Evolutionary conservation across 2,113 vertebrate genomes (phyloP).

Genomic region (Pollachius pollachius): DNA sequence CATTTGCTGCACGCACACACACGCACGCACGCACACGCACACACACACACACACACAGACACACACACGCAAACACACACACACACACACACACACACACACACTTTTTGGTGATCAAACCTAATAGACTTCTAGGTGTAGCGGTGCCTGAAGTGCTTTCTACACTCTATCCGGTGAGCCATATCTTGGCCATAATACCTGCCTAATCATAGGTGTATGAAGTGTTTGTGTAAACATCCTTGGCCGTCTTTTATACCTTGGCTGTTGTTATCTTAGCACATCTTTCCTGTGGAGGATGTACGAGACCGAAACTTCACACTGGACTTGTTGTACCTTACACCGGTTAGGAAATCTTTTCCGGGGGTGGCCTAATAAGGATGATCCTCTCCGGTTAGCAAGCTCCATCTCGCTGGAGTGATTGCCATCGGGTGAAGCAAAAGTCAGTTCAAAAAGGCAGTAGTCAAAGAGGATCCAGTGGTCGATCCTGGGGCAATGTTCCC

Average conservation of each 20-base stretch:
- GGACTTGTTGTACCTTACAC: slow-evolving; percentile 18
- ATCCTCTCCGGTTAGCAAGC: slow-evolving; percentile 45
- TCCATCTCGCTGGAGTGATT: slow-evolving; percentile 35
- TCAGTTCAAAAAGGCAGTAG: slow-evolving; percentile 19
- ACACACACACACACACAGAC: slow-evolving; percentile 5
- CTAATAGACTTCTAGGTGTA: too few relatives aligned
- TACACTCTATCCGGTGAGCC: too few relatives aligned
- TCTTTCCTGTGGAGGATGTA: too few relatives aligned
- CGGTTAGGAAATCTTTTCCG: slow-evolving; percentile 26
- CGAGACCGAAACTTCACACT: slow-evolving; percentile 25
- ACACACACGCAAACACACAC: slow-evolving; percentile 15
- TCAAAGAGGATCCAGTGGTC: slow-evolving; percentile 28
- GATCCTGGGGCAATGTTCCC: slow-evolving; percentile 33
- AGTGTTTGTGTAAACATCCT: too few relatives aligned
- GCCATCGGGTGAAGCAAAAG: slow-evolving; percentile 4
- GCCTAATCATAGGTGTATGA: too few relatives aligned
- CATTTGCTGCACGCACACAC: neutral
- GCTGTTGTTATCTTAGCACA: too few relatives aligned
- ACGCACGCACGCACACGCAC: slow-evolving; percentile 11
- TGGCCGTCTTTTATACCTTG: too few relatives aligned
- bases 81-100: slow-evolving; percentile 13
- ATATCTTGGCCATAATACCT: too few relatives aligned
- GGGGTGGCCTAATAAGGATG: slow-evolving; percentile 25
- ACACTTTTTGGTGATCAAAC: neutral
- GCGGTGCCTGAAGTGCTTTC: too few relatives aligned